Base-by-base conservation (phyloP, 2,888 invertebrate species). In the Helicoverpa assulta region DNA sequence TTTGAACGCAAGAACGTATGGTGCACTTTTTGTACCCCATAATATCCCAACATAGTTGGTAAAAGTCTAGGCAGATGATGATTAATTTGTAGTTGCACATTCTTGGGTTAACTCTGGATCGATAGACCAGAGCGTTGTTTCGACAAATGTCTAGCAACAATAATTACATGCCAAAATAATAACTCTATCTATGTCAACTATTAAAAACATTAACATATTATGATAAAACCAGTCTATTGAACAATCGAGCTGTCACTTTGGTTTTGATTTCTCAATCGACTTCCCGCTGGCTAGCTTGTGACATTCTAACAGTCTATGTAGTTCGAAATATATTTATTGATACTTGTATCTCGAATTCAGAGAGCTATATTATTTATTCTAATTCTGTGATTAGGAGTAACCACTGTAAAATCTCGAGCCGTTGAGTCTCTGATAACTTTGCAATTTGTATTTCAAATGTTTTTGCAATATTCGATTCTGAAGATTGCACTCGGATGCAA, bases 241-340 rank as follows among this genome's bases (percentile, higher is more conserved):
- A 66, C 81, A 66, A 69, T 52, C 52, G 37, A 69, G 67, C 70
- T 81, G 59, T 64, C 56, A 14, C 61, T 65, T 50, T 59, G 52
- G 40, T 72, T 62, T 62, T 52, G 10, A 67, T 80, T 70, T 67
- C 70, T 70, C 62, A 78, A 78, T 67, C 37, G 50, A 3, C 55
- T 29, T 6, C 60, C 60, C 54, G 37, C 37, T 37, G 3, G 29
- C 50, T 37, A 40, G 43, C 56, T 61, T 65, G 64, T 60, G 67
- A 65, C 73, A 81, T 67, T 78, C 59, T 65, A 79, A 78, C 63
- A 26, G 26, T 26, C 26, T 26, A 26, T 26, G 26, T 67, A 61
- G 57, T 12, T 43, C 54, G 50, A 43, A 26, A 59, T 51, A 54
- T 19, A 57, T 68, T n/a, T 52, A 51, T 50, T 21, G n/a, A 21